These are phyloP conservation scores for Amphiprion clarkii DNA, from an alignment of 2,797 vertebrate species.

Conservation along the genomic window DNA sequence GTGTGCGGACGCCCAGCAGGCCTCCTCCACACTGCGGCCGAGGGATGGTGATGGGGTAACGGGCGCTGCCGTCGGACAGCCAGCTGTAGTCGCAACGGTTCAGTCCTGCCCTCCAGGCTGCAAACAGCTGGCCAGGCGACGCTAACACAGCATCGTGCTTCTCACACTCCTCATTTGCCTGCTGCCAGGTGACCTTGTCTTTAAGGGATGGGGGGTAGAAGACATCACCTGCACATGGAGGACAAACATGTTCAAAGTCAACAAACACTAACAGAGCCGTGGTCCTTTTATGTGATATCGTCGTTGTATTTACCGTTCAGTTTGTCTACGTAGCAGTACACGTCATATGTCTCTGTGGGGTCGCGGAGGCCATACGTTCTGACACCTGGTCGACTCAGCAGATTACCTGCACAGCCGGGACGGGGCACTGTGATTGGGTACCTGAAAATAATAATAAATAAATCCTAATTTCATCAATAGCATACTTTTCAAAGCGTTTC, in stretches of 20 bases:
- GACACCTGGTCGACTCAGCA: slow-evolving; percentile 89
- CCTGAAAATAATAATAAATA: slow-evolving; percentile 68
- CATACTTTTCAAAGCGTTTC: too few species aligned
- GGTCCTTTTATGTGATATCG: background rate
- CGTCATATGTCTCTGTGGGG: slow-evolving; percentile 89
- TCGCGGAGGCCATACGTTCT: slow-evolving; percentile 90
- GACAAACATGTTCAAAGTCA: background rate
- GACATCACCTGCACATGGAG: slow-evolving; percentile 85
- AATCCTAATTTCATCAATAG: background rate
- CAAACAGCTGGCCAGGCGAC: slow-evolving; percentile 90
- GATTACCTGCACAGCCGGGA: slow-evolving; percentile 91
- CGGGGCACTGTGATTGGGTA: slow-evolving; percentile 92
- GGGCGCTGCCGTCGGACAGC: slow-evolving; percentile 93
- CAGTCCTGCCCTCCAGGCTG: slow-evolving; percentile 92
- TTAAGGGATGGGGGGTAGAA: slow-evolving; percentile 83
- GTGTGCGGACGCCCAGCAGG: slow-evolving; percentile 92
- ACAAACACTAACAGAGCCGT: too few species aligned
- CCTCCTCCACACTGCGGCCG: slow-evolving; percentile 93
- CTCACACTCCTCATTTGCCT: slow-evolving; percentile 85
- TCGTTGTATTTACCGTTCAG: slow-evolving; percentile 83
- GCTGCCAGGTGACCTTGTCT: slow-evolving; percentile 85
- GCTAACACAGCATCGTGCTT: slow-evolving; percentile 82
- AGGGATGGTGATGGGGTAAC: slow-evolving; percentile 93
- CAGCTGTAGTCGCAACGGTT: slow-evolving; percentile 95
- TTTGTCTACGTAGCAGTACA: slow-evolving; percentile 92